These are phyloP conservation scores for Lysandra bellargus DNA, from an alignment of 2,888 invertebrate species.

Conservation along the genomic window DNA sequence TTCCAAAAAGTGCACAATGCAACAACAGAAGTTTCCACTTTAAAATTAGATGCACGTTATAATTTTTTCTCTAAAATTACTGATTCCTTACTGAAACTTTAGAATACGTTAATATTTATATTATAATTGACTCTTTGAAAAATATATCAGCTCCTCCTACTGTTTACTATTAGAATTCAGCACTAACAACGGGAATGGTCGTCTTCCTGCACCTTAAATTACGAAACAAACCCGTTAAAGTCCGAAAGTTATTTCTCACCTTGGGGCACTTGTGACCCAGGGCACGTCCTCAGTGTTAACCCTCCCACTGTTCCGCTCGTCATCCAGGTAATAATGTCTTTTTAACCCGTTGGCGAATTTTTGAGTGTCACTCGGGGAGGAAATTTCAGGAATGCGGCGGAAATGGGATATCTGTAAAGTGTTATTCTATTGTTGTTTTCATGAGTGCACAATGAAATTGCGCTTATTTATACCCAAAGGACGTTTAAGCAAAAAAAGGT, in stretches of 20 bases:
- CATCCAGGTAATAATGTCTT: conserved; percentile 23
- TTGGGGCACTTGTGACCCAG: background rate
- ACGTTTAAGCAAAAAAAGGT: background rate
- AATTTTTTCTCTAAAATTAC: too few species aligned
- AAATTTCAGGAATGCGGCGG: background rate
- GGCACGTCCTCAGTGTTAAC: background rate
- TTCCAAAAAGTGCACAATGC: too few species aligned
- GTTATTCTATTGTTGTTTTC: background rate
- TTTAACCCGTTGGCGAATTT: conserved; percentile 13
- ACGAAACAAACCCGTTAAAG: conserved; percentile 12
- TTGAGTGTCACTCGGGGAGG: background rate
- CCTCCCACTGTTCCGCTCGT: conserved; percentile 6
- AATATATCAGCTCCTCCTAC: background rate
- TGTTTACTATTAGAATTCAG: background rate
- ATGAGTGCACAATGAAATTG: background rate
- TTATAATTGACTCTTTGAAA: background rate
- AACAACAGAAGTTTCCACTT: too few species aligned
- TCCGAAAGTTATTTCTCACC: background rate
- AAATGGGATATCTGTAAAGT: conserved; percentile 1
- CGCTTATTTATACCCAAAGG: background rate
- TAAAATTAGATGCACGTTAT: too few species aligned
- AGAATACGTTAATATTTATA: too few species aligned
- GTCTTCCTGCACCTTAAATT: background rate
- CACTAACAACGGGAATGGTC: background rate
- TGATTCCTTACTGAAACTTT: too few species aligned